Percentiles rank a stretch among this genome's conserved stretches.
These are phyloP conservation scores for Silurus glanis DNA, from an alignment of 2,113 vertebrate genomes.

Conservation along the genomic window DNA sequence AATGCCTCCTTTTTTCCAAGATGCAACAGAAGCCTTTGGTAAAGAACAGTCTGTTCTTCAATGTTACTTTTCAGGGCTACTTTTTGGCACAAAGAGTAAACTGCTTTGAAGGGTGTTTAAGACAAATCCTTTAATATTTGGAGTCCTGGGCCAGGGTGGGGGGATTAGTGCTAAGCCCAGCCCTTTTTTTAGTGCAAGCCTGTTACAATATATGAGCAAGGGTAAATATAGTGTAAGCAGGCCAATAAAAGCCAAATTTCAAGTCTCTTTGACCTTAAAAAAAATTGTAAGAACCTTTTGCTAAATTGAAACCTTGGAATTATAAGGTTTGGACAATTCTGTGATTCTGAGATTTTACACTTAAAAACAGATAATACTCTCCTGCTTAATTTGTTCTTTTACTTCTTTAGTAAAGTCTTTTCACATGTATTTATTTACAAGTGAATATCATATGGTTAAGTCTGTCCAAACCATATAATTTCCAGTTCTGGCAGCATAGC, in stretches of 20 bases:
- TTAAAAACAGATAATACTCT: neutral
- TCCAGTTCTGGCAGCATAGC: neutral
- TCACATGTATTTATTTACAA: neutral
- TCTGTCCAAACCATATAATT: neutral
- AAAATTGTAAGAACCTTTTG: neutral
- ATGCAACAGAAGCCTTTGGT: neutral
- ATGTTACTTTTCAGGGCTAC: neutral
- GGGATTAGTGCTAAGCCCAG: neutral
- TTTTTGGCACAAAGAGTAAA: neutral
- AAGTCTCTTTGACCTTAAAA: constrained; percentile 1
- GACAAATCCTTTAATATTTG: neutral
- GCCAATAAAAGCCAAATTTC: constrained; percentile 1
- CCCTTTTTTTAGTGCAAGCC: neutral
- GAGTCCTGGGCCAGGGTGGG: neutral
- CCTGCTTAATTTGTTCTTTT: neutral
- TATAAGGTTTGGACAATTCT: neutral
- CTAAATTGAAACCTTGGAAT: neutral
- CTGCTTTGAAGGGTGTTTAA: neutral
- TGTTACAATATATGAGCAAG: neutral
- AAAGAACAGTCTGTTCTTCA: neutral
- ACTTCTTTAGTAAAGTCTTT: neutral
- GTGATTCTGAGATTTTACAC: neutral
- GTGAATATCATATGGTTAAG: neutral
- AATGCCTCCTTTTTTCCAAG: constrained; percentile 3
- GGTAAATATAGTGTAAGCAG: constrained; percentile 20